phyloP scores from a whole-genome alignment of 2,888 invertebrate species.

The Drosophila acutilabella region DNA sequence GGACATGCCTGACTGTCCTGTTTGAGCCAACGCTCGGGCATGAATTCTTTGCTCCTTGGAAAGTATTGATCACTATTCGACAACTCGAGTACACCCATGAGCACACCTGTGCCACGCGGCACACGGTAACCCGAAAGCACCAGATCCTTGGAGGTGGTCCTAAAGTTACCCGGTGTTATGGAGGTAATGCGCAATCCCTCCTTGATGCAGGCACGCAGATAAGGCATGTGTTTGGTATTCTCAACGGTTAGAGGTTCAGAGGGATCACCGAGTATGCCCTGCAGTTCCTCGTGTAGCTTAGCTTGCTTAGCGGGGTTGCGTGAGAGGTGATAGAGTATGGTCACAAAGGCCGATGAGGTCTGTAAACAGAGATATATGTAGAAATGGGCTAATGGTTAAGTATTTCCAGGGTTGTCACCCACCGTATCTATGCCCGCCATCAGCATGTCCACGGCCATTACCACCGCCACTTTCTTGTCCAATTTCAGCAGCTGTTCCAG shows the following conservation, averaged over 20 bases:
- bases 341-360: slow-evolving; percentile 78
- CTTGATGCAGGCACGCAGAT: slow-evolving; percentile 90
- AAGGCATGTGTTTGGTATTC: slow-evolving; percentile 86
- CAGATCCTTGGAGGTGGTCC: slow-evolving; percentile 87
- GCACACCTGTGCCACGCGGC: slow-evolving; percentile 89
- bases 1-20: slow-evolving; percentile 58
- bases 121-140: slow-evolving; percentile 88
- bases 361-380: slow-evolving; percentile 62
- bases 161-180: slow-evolving; percentile 87
- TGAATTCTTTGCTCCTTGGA: slow-evolving; percentile 87
- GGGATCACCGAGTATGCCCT: slow-evolving; percentile 83
- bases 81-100: slow-evolving; percentile 90
- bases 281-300: slow-evolving; percentile 87
- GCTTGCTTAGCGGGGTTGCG: slow-evolving; percentile 88
- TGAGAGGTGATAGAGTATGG: slow-evolving; percentile 86
- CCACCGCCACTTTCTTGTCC: slow-evolving; percentile 88
- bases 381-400: too few species aligned
- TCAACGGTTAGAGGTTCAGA: slow-evolving; percentile 84
- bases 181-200: slow-evolving; percentile 89
- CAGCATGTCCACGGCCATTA: slow-evolving; percentile 90
- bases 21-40: slow-evolving; percentile 91
- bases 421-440: slow-evolving; percentile 90
- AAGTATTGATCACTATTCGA: slow-evolving; percentile 88
- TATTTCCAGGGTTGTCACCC: too few species aligned
- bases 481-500: slow-evolving; percentile 88